Evolutionary conservation across 1,140 invertebrate genomes (phyloP).

Genomic region (Aphaenogaster ashmeadi): DNA sequence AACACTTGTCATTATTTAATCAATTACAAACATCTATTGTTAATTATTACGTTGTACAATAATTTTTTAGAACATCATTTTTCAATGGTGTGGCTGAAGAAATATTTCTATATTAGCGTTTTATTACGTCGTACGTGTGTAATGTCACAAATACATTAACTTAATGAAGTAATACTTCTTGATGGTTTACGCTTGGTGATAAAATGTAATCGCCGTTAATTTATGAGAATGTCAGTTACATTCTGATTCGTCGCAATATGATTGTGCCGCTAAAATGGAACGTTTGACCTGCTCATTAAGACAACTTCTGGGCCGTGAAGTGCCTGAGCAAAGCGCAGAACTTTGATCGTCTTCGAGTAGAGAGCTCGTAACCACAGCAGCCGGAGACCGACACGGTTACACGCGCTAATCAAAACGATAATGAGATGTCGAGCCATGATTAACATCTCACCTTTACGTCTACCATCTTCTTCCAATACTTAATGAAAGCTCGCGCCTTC

Average conservation of each 20-base stretch:
- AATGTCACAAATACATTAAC: not conserved
- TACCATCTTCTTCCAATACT: constrained; percentile 63
- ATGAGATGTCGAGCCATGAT: constrained; percentile 79
- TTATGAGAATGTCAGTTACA: constrained; percentile 42
- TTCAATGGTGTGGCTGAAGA: not conserved
- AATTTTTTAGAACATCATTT: not conserved
- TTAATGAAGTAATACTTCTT: constrained; percentile 2
- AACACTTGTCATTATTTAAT: not conserved
- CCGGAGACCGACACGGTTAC: constrained; percentile 54
- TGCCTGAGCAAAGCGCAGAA: constrained; percentile 67
- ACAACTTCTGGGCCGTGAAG: constrained; percentile 66
- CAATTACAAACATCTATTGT: not conserved
- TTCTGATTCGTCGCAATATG: constrained; percentile 47
- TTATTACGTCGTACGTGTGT: not conserved
- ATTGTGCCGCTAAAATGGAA: constrained; percentile 76
- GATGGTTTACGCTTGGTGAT: not conserved
- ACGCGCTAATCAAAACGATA: constrained; percentile 79
- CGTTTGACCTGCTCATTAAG: constrained; percentile 70
- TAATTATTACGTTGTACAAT: not conserved
- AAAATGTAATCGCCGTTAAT: constrained; percentile 52
- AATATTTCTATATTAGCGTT: not conserved
- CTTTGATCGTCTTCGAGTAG: constrained; percentile 74
- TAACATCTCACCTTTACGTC: constrained; percentile 75
- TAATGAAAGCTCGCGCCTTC: constrained; percentile 46
- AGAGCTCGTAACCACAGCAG: constrained; percentile 52